Conservation (phyloP, 2,113 vertebrate genomes). For the Cacatua alba region DNA sequence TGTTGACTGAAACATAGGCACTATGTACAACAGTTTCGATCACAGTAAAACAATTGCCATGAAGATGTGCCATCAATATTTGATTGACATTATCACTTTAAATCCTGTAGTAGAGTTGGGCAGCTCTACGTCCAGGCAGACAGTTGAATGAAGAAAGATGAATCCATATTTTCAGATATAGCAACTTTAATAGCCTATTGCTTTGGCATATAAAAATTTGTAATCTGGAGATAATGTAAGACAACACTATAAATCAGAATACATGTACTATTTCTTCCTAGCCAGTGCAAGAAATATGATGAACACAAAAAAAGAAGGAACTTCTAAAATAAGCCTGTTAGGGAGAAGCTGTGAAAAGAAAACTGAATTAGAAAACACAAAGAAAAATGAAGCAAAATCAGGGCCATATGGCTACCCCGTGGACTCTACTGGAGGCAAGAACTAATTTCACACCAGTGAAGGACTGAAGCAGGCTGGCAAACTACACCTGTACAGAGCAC, state of each 20-base stretch:
- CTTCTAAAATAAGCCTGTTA: not conserved
- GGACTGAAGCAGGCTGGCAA: not conserved
- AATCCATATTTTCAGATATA: not conserved
- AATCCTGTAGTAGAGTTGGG: not conserved
- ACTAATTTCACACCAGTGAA: not conserved
- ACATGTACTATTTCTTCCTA: not conserved
- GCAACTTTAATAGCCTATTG: not conserved
- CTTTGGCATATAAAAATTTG: not conserved
- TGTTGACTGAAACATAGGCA: constrained; percentile 6
- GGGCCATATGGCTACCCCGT: not conserved
- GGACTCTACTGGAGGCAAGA: not conserved
- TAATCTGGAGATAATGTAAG: not conserved
- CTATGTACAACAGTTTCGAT: constrained; percentile 11
- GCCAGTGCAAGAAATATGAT: not conserved
- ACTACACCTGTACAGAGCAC: not conserved
- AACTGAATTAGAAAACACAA: not conserved
- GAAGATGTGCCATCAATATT: not conserved
- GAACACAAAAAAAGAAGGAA: not conserved
- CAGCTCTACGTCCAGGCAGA: not conserved
- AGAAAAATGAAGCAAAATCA: not conserved
- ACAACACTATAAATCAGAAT: not conserved
- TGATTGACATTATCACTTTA: not conserved
- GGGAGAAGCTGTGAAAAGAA: not conserved
- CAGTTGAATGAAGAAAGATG: not conserved
- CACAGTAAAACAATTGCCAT: constrained; percentile 9